Conservation (phyloP, 1,140 invertebrate genomes). For the Sweltsa coloradensis region DNA sequence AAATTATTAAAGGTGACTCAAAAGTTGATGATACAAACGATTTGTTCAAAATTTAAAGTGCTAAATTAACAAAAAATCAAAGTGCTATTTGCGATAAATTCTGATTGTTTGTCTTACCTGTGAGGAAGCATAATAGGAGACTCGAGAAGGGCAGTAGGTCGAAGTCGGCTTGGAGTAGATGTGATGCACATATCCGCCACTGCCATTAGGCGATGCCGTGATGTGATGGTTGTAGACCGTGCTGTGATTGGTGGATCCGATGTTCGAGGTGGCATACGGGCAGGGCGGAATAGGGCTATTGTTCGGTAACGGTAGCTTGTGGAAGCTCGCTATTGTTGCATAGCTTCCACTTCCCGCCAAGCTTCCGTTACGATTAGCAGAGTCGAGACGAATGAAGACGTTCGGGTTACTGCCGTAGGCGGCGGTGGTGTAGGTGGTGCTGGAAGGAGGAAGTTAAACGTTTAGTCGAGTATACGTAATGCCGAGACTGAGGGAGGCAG, state of each 20-base stretch:
- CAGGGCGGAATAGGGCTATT: slow-evolving; percentile 41
- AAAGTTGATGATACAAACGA: too few relatives aligned
- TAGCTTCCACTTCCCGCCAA: slow-evolving; percentile 59
- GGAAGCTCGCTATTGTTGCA: slow-evolving; percentile 64
- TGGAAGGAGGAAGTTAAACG: slow-evolving; percentile 27
- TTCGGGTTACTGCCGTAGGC: slow-evolving; percentile 56
- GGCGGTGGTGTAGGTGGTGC: slow-evolving; percentile 52
- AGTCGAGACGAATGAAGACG: slow-evolving; percentile 54
- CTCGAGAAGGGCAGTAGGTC: slow-evolving; percentile 33
- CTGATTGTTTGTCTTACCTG: too few relatives aligned
- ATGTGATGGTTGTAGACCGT: background rate
- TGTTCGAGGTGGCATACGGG: slow-evolving; percentile 47
- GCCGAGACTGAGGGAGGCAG: too few relatives aligned
- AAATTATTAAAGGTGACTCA: too few relatives aligned
- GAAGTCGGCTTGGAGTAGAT: slow-evolving; percentile 37
- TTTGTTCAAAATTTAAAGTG: too few relatives aligned
- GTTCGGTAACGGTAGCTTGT: slow-evolving; percentile 42
- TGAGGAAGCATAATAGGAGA: slow-evolving; percentile 46
- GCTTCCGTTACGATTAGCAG: slow-evolving; percentile 48
- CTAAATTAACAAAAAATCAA: too few relatives aligned
- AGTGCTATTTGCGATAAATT: too few relatives aligned
- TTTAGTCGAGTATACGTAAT: too few relatives aligned
- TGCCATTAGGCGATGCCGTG: background rate
- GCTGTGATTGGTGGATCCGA: slow-evolving; percentile 29
- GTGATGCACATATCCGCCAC: slow-evolving; percentile 25